These are phyloP conservation scores for Grantiella picta DNA, from an alignment of 2,113 vertebrate species.

Conservation along the genomic window DNA sequence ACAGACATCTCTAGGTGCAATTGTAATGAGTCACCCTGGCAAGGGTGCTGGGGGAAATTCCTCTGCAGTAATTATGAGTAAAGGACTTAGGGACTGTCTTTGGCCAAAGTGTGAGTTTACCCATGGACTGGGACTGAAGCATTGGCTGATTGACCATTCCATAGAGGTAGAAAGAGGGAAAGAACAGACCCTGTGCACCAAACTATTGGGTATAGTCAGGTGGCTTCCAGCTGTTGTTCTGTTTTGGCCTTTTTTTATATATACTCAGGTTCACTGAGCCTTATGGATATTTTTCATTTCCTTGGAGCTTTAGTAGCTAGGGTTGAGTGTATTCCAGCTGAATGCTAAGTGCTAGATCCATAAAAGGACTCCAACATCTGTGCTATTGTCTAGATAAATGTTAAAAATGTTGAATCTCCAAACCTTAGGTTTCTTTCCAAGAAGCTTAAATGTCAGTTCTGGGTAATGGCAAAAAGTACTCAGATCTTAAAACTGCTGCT, in stretches of 20 bases:
- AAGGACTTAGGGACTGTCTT: background rate
- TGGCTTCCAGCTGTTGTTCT: background rate
- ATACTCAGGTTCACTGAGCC: background rate
- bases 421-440: background rate
- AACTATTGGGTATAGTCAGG: background rate
- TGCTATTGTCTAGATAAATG: background rate
- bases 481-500: background rate
- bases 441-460: background rate
- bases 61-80: background rate
- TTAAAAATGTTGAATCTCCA: background rate
- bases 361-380: background rate
- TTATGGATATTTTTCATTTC: background rate
- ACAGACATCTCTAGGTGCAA: background rate
- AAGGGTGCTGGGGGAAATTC: background rate
- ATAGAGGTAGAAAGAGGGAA: background rate
- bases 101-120: background rate
- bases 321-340: background rate
- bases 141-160: background rate
- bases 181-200: accelerated
- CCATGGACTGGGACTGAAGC: background rate
- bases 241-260: background rate
- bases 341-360: background rate
- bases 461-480: background rate
- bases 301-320: background rate
- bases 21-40: background rate